A percentile compares a stretch with the other conserved stretches of the same genome.
Conservation (phyloP, 1,140 invertebrate species). For the Nephotettix cincticeps region DNA sequence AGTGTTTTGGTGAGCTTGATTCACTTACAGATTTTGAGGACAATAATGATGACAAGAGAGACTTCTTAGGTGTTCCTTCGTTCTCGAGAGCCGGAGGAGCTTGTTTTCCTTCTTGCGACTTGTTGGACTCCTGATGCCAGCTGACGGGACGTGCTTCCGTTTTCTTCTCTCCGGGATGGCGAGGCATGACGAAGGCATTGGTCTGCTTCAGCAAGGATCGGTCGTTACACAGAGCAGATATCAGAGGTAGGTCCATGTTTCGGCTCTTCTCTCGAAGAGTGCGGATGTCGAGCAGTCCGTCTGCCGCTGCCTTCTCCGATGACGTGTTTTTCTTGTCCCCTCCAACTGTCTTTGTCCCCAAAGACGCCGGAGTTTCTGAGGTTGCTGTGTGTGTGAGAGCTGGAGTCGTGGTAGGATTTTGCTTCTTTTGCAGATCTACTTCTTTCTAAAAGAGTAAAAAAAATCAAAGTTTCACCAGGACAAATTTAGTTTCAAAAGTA, state of each 20-base stretch:
- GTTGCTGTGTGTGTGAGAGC: neutral
- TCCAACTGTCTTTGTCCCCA: constrained; percentile 24
- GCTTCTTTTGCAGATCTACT: constrained; percentile 8
- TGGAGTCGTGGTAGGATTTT: neutral
- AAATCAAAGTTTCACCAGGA: no score
- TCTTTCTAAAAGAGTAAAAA: constrained; percentile 3
- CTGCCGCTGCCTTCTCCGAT: constrained; percentile 35
- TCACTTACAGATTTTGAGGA: constrained; percentile 31
- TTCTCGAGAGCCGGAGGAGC: neutral
- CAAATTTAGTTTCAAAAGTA: no score
- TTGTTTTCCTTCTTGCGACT: neutral
- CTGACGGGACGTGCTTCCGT: constrained; percentile 33
- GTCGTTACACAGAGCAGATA: constrained; percentile 88
- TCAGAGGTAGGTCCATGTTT: constrained; percentile 82
- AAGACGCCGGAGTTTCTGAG: constrained; percentile 18
- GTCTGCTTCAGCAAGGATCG: constrained; percentile 80
- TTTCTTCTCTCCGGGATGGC: constrained; percentile 72
- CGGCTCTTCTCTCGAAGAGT: constrained; percentile 82
- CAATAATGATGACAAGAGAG: constrained; percentile 34
- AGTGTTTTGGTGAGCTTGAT: constrained; percentile 24
- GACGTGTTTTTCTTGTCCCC: neutral
- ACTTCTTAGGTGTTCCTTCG: constrained; percentile 33
- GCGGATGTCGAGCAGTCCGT: constrained; percentile 69
- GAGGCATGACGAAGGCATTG: constrained; percentile 75
- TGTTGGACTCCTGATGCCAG: constrained; percentile 39